Percentiles rank a stretch among this genome's conserved stretches.
Evolutionary conservation across 2,113 vertebrate genomes (phyloP).

Genomic region (Eurystomus gularis): DNA sequence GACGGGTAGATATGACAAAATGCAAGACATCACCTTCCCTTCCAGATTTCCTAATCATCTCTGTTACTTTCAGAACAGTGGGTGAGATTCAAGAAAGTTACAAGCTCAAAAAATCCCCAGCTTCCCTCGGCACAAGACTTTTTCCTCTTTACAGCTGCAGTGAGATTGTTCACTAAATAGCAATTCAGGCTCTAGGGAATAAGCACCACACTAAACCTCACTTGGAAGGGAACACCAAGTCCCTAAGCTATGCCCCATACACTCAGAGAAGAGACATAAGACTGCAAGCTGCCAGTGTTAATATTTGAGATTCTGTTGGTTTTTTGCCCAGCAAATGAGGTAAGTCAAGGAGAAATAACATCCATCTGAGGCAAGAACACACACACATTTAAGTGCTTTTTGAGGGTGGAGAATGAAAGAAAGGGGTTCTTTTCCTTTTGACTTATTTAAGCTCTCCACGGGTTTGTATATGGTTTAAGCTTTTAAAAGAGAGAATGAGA

Average conservation of each 20-base stretch:
- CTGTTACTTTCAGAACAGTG: neutral
- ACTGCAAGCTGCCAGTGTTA: conserved; percentile 36
- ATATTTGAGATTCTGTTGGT: conserved; percentile 13
- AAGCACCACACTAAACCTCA: neutral
- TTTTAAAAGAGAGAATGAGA: conserved; percentile 21
- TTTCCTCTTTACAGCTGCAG: neutral
- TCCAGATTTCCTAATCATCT: conserved; percentile 22
- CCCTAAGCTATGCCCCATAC: neutral
- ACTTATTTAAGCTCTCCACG: neutral
- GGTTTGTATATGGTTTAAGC: neutral
- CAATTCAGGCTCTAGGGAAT: neutral
- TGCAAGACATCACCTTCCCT: conserved; percentile 10
- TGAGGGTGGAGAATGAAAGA: neutral
- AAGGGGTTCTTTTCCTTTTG: conserved; percentile 15
- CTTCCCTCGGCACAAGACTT: neutral
- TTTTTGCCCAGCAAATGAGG: conserved; percentile 24
- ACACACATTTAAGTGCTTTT: neutral
- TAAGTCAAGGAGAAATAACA: conserved; percentile 43
- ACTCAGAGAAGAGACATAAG: neutral
- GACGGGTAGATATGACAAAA: conserved; percentile 29
- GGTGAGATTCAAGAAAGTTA: neutral
- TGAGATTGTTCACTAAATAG: conserved; percentile 16
- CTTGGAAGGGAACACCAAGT: conserved; percentile 32
- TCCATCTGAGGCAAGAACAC: conserved; percentile 14
- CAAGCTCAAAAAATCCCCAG: neutral